Percentiles rank a stretch among this genome's conserved stretches.
Evolutionary conservation across 2,888 invertebrate genomes (phyloP).

Genomic region (Temnothorax unifasciatus): DNA sequence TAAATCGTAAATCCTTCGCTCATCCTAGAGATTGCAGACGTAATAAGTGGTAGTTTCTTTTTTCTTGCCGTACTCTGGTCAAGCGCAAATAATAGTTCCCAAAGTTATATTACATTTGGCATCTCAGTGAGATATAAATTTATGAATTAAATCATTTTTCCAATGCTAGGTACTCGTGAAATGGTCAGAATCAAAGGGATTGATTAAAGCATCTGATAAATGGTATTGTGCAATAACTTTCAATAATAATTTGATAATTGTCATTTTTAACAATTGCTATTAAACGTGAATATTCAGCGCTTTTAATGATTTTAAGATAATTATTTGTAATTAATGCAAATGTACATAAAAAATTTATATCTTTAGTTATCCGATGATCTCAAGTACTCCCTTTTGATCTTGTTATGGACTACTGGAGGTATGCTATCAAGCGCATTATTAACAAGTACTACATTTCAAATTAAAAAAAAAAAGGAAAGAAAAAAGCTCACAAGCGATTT

Average conservation of each 20-base stretch:
- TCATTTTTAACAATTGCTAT: background rate
- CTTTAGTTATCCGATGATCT: background rate
- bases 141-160: conserved; percentile 2
- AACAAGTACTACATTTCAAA: background rate
- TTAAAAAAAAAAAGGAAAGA: background rate
- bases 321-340: background rate
- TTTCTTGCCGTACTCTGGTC: background rate
- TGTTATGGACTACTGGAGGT: background rate
- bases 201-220: background rate
- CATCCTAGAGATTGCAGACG: conserved; percentile 36
- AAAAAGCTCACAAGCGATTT: conserved; percentile 11
- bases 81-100: background rate
- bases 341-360: background rate
- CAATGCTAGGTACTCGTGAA: background rate
- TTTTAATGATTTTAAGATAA: background rate
- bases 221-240: background rate
- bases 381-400: background rate
- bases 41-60: conserved; percentile 27
- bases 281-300: background rate
- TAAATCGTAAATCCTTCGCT: conserved; percentile 45
- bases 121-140: background rate
- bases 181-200: background rate
- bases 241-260: background rate
- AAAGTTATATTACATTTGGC: background rate
- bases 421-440: background rate